A percentile compares a stretch with the other conserved stretches of the same genome.
Evolutionary conservation across 2,888 invertebrate species (phyloP).

Genomic region (Disparrhopalites patrizii): DNA sequence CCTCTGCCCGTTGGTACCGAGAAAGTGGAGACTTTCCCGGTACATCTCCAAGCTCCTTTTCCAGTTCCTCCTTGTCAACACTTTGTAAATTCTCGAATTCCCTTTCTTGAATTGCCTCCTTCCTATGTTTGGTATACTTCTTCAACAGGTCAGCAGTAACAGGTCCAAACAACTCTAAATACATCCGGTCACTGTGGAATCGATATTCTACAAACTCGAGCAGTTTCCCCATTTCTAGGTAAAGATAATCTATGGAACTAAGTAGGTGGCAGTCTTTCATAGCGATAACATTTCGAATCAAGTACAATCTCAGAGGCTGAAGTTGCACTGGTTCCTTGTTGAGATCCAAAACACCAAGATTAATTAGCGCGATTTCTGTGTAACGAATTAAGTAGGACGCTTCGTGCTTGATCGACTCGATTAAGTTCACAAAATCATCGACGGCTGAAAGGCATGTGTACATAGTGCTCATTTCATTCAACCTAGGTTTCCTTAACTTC

Average conservation of each 20-base stretch:
- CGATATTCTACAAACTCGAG: constrained; percentile 13
- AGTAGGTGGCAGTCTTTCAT: constrained; percentile 24
- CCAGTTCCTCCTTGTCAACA: constrained; percentile 12
- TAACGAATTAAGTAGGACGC: constrained; percentile 22
- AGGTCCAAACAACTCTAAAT: constrained; percentile 21
- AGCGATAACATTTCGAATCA: constrained; percentile 20
- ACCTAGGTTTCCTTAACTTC: background rate
- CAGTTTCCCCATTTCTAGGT: constrained; percentile 20
- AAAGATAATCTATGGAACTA: constrained; percentile 15
- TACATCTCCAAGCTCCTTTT: background rate
- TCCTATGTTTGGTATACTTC: constrained; percentile 19
- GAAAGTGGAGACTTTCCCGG: constrained; percentile 7
- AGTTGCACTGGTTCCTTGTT: constrained; percentile 6
- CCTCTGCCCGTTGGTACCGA: constrained; percentile 17
- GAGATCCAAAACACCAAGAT: constrained; percentile 20
- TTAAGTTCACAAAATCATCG: constrained; percentile 23
- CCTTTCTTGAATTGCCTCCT: constrained; percentile 19
- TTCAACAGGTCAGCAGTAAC: constrained; percentile 22
- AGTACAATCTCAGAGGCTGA: constrained; percentile 14
- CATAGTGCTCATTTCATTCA: constrained; percentile 12
- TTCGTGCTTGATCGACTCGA: constrained; percentile 22
- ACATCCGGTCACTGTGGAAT: background rate
- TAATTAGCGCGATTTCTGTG: constrained; percentile 21
- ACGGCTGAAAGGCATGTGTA: constrained; percentile 12
- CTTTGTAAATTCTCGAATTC: constrained; percentile 14